phyloP scores from a whole-genome alignment of 1,140 invertebrate species.

The Neotoxoptera formosana region DNA sequence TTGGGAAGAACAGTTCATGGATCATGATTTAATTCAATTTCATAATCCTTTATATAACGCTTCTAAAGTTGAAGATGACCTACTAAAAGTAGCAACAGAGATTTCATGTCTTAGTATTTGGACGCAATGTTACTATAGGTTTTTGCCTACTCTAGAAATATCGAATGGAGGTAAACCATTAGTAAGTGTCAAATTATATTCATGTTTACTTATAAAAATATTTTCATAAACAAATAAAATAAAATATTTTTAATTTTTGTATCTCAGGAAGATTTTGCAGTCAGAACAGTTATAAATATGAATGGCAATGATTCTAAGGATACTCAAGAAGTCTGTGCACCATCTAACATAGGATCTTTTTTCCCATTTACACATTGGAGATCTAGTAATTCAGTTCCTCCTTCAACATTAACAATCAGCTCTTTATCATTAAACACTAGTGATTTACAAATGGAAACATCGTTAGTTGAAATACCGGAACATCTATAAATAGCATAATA shows the following conservation, averaged over 20 bases:
- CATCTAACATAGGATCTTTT: constrained; percentile 61
- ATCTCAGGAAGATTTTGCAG: constrained; percentile 59
- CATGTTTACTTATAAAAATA: not conserved
- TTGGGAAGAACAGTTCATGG: constrained; percentile 82
- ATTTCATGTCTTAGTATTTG: constrained; percentile 78
- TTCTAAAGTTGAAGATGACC: constrained; percentile 30
- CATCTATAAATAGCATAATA: not conserved
- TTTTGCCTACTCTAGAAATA: constrained; percentile 84
- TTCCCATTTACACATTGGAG: constrained; percentile 61
- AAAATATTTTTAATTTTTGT: not conserved
- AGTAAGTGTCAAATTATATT: constrained; percentile 58
- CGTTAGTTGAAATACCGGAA: constrained; percentile 55
- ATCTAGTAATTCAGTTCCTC: constrained; percentile 55
- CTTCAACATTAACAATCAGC: constrained; percentile 59
- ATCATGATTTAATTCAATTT: constrained; percentile 79
- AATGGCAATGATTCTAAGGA: not conserved
- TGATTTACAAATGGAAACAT: constrained; percentile 57
- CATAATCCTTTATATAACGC: constrained; percentile 75
- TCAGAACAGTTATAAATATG: constrained; percentile 48
- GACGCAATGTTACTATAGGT: constrained; percentile 88
- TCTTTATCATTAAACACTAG: constrained; percentile 61
- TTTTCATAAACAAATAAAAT: not conserved
- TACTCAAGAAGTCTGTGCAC: constrained; percentile 3
- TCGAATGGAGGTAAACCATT: constrained; percentile 62
- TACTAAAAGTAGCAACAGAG: constrained; percentile 64